These are phyloP conservation scores for Antheraea mylitta DNA, from an alignment of 1,140 invertebrate species.

Conservation along the genomic window DNA sequence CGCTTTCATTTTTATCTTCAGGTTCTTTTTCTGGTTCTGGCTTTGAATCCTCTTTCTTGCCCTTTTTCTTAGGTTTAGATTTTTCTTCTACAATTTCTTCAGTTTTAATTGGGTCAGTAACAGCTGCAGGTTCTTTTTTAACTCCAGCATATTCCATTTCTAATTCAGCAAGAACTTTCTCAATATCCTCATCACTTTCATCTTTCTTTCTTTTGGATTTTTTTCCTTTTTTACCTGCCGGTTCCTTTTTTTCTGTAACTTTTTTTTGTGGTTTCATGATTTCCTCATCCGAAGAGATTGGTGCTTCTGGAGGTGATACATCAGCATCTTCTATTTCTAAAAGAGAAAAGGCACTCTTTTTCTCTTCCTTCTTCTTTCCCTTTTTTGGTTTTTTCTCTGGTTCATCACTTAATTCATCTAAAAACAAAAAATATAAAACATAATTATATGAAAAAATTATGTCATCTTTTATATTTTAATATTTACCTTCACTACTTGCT, in stretches of 20 bases:
- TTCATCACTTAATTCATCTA: slow-evolving; percentile 73
- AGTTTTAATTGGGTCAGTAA: slow-evolving; percentile 48
- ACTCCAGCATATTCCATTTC: slow-evolving; percentile 87
- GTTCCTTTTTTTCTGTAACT: slow-evolving; percentile 79
- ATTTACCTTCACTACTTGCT: slow-evolving; percentile 61
- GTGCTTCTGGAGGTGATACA: slow-evolving; percentile 66
- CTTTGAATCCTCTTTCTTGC: slow-evolving; percentile 72
- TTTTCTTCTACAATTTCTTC: slow-evolving; percentile 77
- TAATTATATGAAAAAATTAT: slow-evolving; percentile 9
- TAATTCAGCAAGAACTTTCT: slow-evolving; percentile 90
- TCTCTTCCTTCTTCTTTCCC: slow-evolving; percentile 75
- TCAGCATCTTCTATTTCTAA: slow-evolving; percentile 80
- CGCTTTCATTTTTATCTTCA: slow-evolving; percentile 69
- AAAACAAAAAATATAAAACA: slow-evolving; percentile 15
- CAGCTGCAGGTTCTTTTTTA: slow-evolving; percentile 64
- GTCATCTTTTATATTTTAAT: background rate
- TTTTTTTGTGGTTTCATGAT: slow-evolving; percentile 73
- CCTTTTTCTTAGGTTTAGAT: slow-evolving; percentile 69
- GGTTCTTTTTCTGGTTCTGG: slow-evolving; percentile 72
- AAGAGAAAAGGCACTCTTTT: slow-evolving; percentile 82
- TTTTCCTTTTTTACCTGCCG: slow-evolving; percentile 82
- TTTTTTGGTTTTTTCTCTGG: slow-evolving; percentile 66
- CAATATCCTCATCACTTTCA: slow-evolving; percentile 91
- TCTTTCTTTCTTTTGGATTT: slow-evolving; percentile 86
- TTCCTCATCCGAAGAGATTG: slow-evolving; percentile 74